Evolutionary conservation across 2,797 vertebrate genomes (phyloP), one percentile per base, ranked within the genome.

Genomic region (Dicrostonyx torquatus): DNA sequence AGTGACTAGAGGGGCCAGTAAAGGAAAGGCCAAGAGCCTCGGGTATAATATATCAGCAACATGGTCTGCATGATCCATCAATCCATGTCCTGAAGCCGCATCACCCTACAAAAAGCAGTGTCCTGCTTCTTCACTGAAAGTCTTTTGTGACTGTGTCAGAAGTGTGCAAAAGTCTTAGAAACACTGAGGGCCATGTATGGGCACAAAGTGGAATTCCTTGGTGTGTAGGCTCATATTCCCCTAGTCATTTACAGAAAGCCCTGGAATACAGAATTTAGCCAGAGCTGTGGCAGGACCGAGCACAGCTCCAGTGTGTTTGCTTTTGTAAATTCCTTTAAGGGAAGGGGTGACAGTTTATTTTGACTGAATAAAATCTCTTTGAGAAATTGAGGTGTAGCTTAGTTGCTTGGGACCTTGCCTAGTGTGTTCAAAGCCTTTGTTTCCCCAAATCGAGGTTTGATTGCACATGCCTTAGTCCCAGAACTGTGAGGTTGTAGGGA

Each of bases 291-390:
- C 58, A 84, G 45, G 55, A 60, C 37, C 90, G 26, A 48, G 5
- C 14, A 18, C 34, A 62, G 34, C n/a, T 60, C n/a, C 70, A 40
- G 6, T 12, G 10, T 50, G 34, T 72, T 76, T 83, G 85, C 68
- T 88, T 91, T 86, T 48, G n/a, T 89, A 43, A 15, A 40, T 70
- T 90, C 40, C 62, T 58, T 93, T 90, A 62, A 18, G 29, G 26
- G 70, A 53, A n/a, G 22, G 55, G 0, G 3, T 12, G 26, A n/a
- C 40, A 11, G 37, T 64, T 77, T 94, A 5, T 91, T 93, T 89
- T 86, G 17, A 77, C 15, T 70, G 24, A 43, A 8, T 4, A 89
- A 80, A 87, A 9, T 92, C 10, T 87, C 45, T 50, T 34, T 87
- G 50, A 87, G 84, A 40, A 58, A 58, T 40, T 72, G 48, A 9